Conservation (phyloP, 2,797 vertebrate species). For the Coracias cyanogaster region DNA sequence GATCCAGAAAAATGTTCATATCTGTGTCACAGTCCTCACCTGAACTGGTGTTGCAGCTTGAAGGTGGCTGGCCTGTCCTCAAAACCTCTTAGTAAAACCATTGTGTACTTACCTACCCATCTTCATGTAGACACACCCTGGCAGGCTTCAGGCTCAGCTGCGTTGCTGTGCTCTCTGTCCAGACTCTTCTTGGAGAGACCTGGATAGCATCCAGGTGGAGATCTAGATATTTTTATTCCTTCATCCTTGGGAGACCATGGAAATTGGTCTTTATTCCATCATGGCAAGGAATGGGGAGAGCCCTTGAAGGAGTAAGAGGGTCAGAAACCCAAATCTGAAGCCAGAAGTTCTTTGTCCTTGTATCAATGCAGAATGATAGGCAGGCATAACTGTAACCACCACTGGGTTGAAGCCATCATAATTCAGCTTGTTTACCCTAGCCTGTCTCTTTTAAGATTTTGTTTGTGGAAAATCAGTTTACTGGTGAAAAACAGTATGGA, state of each 20-base stretch:
- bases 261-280: not conserved
- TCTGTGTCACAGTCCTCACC: not conserved
- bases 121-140: not conserved
- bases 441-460: not conserved
- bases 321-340: not conserved
- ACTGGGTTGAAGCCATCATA: not conserved
- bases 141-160: not conserved
- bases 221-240: not conserved
- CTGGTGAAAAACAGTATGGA: not conserved
- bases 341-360: not conserved
- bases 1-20: not conserved
- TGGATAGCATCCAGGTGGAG: not conserved
- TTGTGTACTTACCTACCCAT: not conserved
- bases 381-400: not conserved
- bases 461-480: not conserved
- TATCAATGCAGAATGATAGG: not conserved
- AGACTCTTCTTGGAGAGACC: not conserved
- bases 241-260: accelerated
- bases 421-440: not conserved
- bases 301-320: not conserved
- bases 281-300: not conserved
- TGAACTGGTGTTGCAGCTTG: not conserved
- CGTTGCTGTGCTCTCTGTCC: not conserved
- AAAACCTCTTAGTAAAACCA: not conserved
- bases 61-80: not conserved